These are phyloP conservation scores for Oryzias javanicus DNA, from an alignment of 2,113 vertebrate species.

Conservation along the genomic window DNA sequence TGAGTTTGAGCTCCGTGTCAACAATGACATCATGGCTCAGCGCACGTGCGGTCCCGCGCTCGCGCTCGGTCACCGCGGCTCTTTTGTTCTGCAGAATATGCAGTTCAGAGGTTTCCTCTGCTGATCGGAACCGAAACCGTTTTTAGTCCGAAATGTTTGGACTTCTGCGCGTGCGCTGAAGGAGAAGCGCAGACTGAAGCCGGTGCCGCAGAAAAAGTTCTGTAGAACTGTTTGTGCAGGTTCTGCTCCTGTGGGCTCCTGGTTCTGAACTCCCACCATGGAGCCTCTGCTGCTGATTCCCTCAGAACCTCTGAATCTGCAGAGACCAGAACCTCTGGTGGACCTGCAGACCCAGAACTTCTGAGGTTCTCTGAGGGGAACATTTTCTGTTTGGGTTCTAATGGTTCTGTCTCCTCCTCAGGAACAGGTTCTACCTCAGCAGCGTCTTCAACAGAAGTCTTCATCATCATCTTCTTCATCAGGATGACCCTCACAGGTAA, in stretches of 20 bases:
- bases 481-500: conserved; percentile 68
- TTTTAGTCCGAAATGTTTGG: too few species aligned
- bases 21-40: conserved; percentile 58
- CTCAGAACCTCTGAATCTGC: background rate
- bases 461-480: background rate
- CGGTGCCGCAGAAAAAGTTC: background rate
- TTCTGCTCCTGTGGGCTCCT: background rate
- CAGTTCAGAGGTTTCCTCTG: too few species aligned
- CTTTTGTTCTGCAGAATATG: background rate
- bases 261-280: background rate
- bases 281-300: background rate
- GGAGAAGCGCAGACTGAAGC: too few species aligned
- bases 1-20: conserved; percentile 36
- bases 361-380: background rate
- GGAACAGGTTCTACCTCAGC: conserved; percentile 60
- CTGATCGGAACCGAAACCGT: too few species aligned
- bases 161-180: too few species aligned
- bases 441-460: conserved; percentile 26
- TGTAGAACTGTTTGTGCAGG: background rate
- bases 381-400: background rate
- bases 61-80: conserved; percentile 5
- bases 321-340: background rate
- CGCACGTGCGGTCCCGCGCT: background rate
- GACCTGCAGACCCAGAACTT: background rate
- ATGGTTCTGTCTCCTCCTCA: conserved; percentile 29